These are phyloP conservation scores for Hedychridium roseum DNA, from an alignment of 2,888 invertebrate genomes.

Conservation along the genomic window DNA sequence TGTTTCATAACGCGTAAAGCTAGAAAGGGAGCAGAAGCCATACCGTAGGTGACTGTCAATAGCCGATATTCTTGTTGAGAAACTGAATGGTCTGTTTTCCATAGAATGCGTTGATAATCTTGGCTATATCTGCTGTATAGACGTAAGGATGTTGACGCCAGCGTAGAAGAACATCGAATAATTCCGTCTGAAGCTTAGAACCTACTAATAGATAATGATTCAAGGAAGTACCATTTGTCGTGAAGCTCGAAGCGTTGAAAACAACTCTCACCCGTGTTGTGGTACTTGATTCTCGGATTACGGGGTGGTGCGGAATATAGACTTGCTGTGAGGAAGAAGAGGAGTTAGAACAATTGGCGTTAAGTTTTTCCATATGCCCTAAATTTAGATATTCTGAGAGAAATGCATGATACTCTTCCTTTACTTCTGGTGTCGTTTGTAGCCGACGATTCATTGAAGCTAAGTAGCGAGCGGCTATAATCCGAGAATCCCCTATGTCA, in stretches of 20 bases:
- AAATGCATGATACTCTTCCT: background rate
- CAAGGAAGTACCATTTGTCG: constrained; percentile 11
- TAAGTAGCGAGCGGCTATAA: background rate
- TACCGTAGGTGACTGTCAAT: background rate
- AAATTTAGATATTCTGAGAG: background rate
- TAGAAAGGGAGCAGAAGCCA: background rate
- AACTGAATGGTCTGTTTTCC: background rate
- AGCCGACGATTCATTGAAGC: background rate
- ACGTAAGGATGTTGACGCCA: constrained; percentile 8
- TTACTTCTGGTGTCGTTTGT: background rate
- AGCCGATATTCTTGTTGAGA: background rate
- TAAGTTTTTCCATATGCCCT: too few relatives aligned
- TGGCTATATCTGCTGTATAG: constrained; percentile 8
- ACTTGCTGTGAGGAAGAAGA: too few relatives aligned
- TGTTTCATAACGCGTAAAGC: constrained; percentile 1
- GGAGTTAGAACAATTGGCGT: too few relatives aligned
- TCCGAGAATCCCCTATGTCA: background rate
- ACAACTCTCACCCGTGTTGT: constrained; percentile 21
- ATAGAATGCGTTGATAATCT: constrained; percentile 10
- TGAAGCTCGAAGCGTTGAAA: constrained; percentile 17
- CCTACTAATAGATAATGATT: constrained; percentile 20
- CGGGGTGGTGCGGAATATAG: constrained; percentile 25
- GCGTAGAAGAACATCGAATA: background rate
- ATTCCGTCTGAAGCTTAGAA: constrained; percentile 11
- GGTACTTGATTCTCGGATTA: constrained; percentile 13